Conservation (phyloP, 2,888 invertebrate genomes). For the Synergus itoensis region DNA sequence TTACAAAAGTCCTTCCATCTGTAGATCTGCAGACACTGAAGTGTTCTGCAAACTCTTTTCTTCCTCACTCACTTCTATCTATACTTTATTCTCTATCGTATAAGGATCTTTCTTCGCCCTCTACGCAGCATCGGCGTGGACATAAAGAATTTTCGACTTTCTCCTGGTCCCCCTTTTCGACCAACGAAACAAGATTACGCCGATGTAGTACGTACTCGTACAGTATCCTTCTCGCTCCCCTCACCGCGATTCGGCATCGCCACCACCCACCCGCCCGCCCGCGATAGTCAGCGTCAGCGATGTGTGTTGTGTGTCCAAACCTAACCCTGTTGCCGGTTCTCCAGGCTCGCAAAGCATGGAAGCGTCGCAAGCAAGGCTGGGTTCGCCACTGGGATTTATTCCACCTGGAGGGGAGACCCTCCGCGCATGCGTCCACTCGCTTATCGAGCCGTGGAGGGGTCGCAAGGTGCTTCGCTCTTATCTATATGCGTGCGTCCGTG, state of each 20-base stretch:
- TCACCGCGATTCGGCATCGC: conserved; percentile 62
- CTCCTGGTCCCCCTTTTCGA: conserved; percentile 61
- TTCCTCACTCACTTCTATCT: background rate
- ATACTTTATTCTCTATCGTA: conserved; percentile 17
- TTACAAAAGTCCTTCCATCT: background rate
- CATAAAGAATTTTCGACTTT: conserved; percentile 67
- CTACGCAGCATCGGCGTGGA: conserved; percentile 50
- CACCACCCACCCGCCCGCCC: conserved; percentile 74
- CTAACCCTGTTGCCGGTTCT: conserved; percentile 73
- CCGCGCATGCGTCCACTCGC: conserved; percentile 50
- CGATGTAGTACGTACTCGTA: conserved; percentile 60
- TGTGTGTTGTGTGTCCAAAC: conserved; percentile 70
- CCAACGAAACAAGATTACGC: conserved; percentile 70
- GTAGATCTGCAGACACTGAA: background rate
- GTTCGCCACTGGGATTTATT: conserved; percentile 42
- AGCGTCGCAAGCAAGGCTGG: conserved; percentile 53
- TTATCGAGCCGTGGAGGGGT: conserved; percentile 48
- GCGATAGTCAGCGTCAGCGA: conserved; percentile 64
- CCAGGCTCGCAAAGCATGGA: conserved; percentile 58
- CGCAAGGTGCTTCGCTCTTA: conserved; percentile 47
- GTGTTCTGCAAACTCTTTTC: background rate
- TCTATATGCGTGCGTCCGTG: conserved; percentile 33
- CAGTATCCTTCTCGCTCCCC: conserved; percentile 47
- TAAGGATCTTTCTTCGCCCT: conserved; percentile 22
- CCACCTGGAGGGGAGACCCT: conserved; percentile 38